A percentile compares a stretch with the other conserved stretches of the same genome.
Conservation (phyloP, 2,888 invertebrate species). For the Fragum fragum region DNA sequence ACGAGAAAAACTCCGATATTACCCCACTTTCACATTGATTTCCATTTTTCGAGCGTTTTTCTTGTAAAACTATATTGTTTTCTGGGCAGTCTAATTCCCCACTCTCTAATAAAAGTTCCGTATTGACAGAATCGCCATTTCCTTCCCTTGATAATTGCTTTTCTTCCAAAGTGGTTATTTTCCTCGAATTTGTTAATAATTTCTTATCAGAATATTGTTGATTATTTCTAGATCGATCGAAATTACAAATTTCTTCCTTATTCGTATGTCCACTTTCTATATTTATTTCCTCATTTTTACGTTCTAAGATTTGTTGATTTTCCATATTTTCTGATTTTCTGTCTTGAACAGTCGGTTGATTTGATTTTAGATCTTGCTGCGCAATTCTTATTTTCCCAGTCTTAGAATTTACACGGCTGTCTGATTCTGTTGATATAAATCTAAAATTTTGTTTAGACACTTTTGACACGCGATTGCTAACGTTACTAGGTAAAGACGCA, state of each 20-base stretch:
- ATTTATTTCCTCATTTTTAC: background rate
- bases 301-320: background rate
- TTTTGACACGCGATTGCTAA: constrained; percentile 31
- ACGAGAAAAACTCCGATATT: constrained; percentile 16
- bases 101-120: background rate
- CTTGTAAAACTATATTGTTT: constrained; percentile 12
- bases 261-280: background rate
- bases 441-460: constrained; percentile 31
- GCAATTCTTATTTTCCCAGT: background rate
- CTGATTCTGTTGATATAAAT: constrained; percentile 17
- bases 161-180: background rate
- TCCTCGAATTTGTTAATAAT: background rate
- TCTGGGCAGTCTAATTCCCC: constrained; percentile 4
- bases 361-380: constrained; percentile 14
- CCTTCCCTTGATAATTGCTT: constrained; percentile 10
- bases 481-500: constrained; percentile 33
- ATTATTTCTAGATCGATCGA: background rate
- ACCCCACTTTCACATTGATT: constrained; percentile 3
- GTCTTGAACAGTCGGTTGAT: background rate
- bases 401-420: background rate
- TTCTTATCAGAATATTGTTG: background rate
- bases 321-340: background rate
- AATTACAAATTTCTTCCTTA: background rate
- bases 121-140: constrained; percentile 1
- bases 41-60: constrained; percentile 12